These are phyloP conservation scores for Taphrorychus bicolor DNA, from an alignment of 2,888 invertebrate species.

Conservation along the genomic window DNA sequence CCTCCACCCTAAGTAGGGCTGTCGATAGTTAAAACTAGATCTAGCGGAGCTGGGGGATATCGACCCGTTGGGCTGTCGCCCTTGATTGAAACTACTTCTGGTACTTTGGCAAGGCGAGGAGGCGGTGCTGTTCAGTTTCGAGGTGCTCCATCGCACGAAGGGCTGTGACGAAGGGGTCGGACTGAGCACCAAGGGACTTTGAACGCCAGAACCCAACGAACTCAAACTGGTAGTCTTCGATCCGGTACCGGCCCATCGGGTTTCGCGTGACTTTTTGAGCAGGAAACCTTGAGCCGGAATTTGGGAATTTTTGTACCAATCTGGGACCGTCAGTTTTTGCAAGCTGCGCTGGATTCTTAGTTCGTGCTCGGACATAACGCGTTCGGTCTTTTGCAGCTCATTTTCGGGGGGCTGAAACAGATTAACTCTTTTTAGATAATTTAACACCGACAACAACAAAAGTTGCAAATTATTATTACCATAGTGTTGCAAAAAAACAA, in stretches of 20 bases:
- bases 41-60: conserved; percentile 71
- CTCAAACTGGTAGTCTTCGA: conserved; percentile 88
- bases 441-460: neutral
- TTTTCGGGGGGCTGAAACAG: conserved; percentile 88
- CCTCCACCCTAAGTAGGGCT: conserved; percentile 91
- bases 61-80: conserved; percentile 68
- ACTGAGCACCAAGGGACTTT: conserved; percentile 57
- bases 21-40: conserved; percentile 82
- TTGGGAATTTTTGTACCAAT: conserved; percentile 84
- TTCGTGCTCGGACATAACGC: conserved; percentile 92
- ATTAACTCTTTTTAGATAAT: conserved; percentile 30
- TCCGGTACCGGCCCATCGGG: conserved; percentile 60
- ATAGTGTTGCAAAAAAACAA: neutral
- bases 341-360: conserved; percentile 91
- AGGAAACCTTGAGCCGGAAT: conserved; percentile 82
- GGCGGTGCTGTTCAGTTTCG: conserved; percentile 75
- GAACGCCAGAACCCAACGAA: conserved; percentile 67
- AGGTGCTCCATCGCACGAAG: conserved; percentile 77
- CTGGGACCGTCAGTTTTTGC: conserved; percentile 92
- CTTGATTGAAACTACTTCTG: conserved; percentile 71
- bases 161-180: conserved; percentile 57
- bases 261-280: conserved; percentile 68
- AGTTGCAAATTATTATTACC: neutral
- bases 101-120: conserved; percentile 79
- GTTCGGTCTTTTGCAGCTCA: conserved; percentile 87